Evolutionary conservation across 53 echinoderm and acorn worm species (phyloP).

Genomic region (Antedon mediterranea): DNA sequence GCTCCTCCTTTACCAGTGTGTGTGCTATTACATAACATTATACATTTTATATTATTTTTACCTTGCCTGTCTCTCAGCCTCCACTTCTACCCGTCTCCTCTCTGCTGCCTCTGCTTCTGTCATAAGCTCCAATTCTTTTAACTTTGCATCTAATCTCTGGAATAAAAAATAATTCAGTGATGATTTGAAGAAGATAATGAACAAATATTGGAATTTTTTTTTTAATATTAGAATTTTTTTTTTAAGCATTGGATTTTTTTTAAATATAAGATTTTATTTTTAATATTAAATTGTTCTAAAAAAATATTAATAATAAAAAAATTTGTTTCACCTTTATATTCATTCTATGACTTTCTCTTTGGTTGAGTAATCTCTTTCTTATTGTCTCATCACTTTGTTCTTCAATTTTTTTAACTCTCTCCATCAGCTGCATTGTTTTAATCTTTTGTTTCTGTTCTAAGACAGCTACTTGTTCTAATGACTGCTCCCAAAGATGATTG

Average conservation of each 20-base stretch:
- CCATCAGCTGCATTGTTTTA: conserved; percentile 24
- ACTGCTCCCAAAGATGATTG: conserved; percentile 29
- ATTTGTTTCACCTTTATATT: conserved; percentile 48
- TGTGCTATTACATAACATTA: too few relatives aligned
- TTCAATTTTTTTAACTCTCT: conserved; percentile 35
- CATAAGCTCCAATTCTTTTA: conserved; percentile 45
- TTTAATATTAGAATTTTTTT: too few relatives aligned
- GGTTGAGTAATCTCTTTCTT: conserved; percentile 35
- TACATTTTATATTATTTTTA: too few relatives aligned
- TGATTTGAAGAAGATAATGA: too few relatives aligned
- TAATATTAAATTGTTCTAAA: too few relatives aligned
- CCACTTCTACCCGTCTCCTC: conserved; percentile 6
- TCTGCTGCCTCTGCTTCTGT: conserved; percentile 54
- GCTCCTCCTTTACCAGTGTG: too few relatives aligned
- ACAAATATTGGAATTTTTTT: too few relatives aligned
- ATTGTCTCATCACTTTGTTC: conserved; percentile 49
- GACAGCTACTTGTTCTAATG: conserved; percentile 27
- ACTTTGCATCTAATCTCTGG: conserved; percentile 67
- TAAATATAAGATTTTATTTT: too few relatives aligned
- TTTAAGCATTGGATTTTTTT: too few relatives aligned
- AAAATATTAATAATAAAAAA: too few relatives aligned
- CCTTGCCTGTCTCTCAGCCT: background rate
- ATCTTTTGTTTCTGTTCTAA: conserved; percentile 36
- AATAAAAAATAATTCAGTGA: background rate
- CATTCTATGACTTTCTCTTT: conserved; percentile 50